Conservation (phyloP, 2,113 vertebrate genomes). For the Elephas maximus region DNA sequence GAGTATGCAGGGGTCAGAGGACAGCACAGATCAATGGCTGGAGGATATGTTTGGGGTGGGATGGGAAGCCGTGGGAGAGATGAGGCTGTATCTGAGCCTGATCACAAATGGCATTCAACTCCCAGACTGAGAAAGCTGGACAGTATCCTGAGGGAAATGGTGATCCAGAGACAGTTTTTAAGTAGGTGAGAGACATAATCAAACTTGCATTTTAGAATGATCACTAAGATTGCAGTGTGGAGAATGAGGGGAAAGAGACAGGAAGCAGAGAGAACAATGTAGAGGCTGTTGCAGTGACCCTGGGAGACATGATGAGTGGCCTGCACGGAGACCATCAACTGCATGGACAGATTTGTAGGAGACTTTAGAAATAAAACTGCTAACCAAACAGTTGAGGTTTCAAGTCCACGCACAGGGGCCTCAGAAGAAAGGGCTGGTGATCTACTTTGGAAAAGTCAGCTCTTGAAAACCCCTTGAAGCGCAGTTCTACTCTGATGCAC, state of each 20-base stretch:
- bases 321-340: not conserved
- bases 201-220: constrained; percentile 30
- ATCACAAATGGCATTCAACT: not conserved
- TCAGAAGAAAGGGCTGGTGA: not conserved
- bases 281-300: not conserved
- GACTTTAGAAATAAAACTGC: not conserved
- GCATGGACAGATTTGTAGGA: not conserved
- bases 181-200: not conserved
- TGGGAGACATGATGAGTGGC: not conserved
- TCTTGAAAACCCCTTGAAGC: not conserved
- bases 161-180: constrained; percentile 6
- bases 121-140: constrained; percentile 35
- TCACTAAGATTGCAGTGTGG: not conserved
- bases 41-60: not conserved
- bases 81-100: not conserved
- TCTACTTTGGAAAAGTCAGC: not conserved
- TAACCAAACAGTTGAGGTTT: not conserved
- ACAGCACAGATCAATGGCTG: not conserved
- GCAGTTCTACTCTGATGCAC: not conserved
- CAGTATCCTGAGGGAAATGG: not conserved
- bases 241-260: not conserved
- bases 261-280: not conserved
- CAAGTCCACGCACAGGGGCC: not conserved
- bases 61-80: not conserved
- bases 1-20: not conserved